Evolutionary conservation across 53 echinoderm and acorn worm species (phyloP), one percentile per base, ranked within the genome.

Genomic region (Holothuria scabra): DNA sequence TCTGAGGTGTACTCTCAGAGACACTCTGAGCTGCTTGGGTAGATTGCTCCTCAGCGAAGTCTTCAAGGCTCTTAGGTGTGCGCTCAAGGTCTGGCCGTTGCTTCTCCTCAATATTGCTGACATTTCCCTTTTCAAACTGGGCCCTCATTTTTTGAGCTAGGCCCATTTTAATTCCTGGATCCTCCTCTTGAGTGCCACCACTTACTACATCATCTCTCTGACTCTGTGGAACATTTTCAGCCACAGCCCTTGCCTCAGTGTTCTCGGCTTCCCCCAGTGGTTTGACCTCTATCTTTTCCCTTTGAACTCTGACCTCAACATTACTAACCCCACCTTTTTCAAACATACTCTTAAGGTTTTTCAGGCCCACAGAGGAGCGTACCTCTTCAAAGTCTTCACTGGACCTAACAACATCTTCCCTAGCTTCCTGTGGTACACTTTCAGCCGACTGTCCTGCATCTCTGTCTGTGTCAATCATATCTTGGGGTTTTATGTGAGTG

Each of bases 121-220:
- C 96, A 65, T 87, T 86, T 58, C 96, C 96, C 75, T 91, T 88
- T 81, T 96, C 96, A 83, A 96, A 96, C 60, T 92, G 78, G 65
- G 85, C 90, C 35, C 85, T 82, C 13, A 96, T 86, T 3, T 86
- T 87, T 38, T 85, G 82, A 28, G 93, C 92, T 28, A 84, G 84
- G 9, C 91, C 91, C 38, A 14, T 22, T 74, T 88, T 86, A 70
- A 93, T 80, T 31, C 83, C 85, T 0, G 89, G 87, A 58, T 95
- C 96, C 13, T 87, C 93, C 5, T 82, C 70, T 29, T 71, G 61
- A 32, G 90, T 79, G 6, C 86, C 86, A 34, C 90, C 85, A 56
- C 87, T 75, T 25, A 99, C 83, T 16, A 99, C 93, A 76, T 99
- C 99, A 30, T 85, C 87, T n/a, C 59, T 16, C 7, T 94, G 84